A percentile compares a stretch with the other conserved stretches of the same genome.
Conservation (phyloP, 2,888 invertebrate genomes). For the Spialia ferax region DNA sequence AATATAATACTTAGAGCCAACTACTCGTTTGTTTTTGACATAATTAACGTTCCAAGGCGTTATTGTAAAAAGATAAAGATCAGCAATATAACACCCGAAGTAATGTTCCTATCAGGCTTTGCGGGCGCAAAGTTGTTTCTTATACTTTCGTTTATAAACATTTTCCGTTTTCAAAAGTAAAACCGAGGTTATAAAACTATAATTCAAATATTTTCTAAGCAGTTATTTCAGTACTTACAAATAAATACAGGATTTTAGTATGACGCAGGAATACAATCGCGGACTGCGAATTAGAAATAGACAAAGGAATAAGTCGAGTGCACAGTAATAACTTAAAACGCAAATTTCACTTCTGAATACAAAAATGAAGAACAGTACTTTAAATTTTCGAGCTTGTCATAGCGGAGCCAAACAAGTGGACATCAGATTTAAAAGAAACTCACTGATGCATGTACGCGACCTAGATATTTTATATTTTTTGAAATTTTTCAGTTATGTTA, state of each 20-base stretch:
- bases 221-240: too few relatives aligned
- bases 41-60: too few relatives aligned
- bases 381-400: conserved; percentile 9
- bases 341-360: conserved; percentile 5
- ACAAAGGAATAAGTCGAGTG: not conserved
- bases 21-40: too few relatives aligned
- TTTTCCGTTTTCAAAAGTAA: too few relatives aligned
- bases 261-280: not conserved
- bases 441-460: conserved; percentile 8
- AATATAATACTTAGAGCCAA: too few relatives aligned
- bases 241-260: not conserved
- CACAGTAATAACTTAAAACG: not conserved
- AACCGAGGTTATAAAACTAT: too few relatives aligned
- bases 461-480: conserved; percentile 11
- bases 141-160: too few relatives aligned
- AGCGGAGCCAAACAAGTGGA: conserved; percentile 16
- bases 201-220: too few relatives aligned
- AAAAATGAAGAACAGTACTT: conserved; percentile 4
- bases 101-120: too few relatives aligned
- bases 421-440: conserved; percentile 18
- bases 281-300: not conserved
- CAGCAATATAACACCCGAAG: too few relatives aligned
- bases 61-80: too few relatives aligned
- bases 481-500: not conserved
- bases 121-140: too few relatives aligned